These are phyloP conservation scores for Noctua fimbriata DNA, from an alignment of 2,888 invertebrate genomes.

Conservation along the genomic window DNA sequence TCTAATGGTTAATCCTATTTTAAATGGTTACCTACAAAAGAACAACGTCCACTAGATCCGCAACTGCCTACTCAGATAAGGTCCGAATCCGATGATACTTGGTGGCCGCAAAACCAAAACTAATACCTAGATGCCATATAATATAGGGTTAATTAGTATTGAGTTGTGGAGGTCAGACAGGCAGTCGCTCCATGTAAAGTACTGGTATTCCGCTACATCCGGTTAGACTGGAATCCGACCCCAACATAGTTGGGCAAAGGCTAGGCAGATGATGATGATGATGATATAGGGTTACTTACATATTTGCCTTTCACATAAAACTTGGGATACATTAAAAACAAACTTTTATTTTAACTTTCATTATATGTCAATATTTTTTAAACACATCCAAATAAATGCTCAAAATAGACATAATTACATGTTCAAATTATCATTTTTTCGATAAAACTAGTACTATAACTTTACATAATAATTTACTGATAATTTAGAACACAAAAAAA, in stretches of 20 bases:
- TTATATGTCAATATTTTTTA: conserved; percentile 67
- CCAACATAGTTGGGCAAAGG: no score
- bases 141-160: no score
- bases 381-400: conserved; percentile 67
- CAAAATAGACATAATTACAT: conserved; percentile 54
- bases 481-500: conserved; percentile 47
- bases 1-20: no score
- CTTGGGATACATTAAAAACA: conserved; percentile 28
- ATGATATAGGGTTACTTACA: neutral
- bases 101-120: neutral
- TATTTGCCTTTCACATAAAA: neutral
- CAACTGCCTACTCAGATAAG: neutral
- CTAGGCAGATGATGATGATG: no score
- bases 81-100: neutral
- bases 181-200: no score
- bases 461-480: conserved; percentile 55
- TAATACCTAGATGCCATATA: neutral
- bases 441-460: conserved; percentile 39
- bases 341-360: conserved; percentile 62
- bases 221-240: no score
- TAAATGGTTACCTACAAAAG: neutral
- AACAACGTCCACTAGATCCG: neutral
- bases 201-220: no score
- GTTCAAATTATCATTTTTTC: conserved; percentile 42
- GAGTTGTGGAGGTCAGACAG: no score